A percentile compares a stretch with the other conserved stretches of the same genome.
Conservation (phyloP, 2,888 invertebrate genomes). For the Pelosia muscerda region DNA sequence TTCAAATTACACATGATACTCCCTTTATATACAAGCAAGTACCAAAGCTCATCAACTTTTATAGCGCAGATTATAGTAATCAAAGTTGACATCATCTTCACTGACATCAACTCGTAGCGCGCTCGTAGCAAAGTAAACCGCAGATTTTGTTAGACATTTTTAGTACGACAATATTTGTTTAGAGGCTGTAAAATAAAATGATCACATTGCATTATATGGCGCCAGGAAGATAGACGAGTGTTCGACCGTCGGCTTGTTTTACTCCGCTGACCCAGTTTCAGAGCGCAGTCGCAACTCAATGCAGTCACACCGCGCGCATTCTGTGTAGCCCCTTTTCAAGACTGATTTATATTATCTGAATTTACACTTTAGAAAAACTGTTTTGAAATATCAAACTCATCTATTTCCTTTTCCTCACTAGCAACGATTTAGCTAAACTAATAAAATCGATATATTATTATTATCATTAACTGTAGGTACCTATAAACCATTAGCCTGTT, state of each 20-base stretch:
- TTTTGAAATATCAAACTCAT: no score
- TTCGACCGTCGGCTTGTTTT: constrained; percentile 52
- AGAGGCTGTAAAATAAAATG: constrained; percentile 24
- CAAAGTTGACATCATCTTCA: background rate
- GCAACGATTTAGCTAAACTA: background rate
- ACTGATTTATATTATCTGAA: constrained; percentile 2
- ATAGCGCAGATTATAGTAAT: background rate
- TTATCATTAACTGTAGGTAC: no score
- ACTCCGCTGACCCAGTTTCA: constrained; percentile 69
- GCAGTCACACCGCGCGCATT: constrained; percentile 34
- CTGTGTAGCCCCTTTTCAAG: constrained; percentile 14
- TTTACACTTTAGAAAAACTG: background rate
- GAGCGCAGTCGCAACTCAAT: constrained; percentile 52
- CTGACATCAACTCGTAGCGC: constrained; percentile 2
- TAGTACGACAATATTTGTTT: constrained; percentile 18
- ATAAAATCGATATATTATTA: background rate
- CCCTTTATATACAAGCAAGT: no score
- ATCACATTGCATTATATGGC: constrained; percentile 44
- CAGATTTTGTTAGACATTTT: constrained; percentile 6
- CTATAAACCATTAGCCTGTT: no score
- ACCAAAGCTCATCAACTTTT: background rate
- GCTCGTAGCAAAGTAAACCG: background rate
- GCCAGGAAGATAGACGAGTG: constrained; percentile 54
- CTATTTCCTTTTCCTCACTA: background rate
- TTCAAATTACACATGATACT: no score